phyloP scores from a whole-genome alignment of 2,113 vertebrate genomes.

The Protomyctophum bolini region DNA sequence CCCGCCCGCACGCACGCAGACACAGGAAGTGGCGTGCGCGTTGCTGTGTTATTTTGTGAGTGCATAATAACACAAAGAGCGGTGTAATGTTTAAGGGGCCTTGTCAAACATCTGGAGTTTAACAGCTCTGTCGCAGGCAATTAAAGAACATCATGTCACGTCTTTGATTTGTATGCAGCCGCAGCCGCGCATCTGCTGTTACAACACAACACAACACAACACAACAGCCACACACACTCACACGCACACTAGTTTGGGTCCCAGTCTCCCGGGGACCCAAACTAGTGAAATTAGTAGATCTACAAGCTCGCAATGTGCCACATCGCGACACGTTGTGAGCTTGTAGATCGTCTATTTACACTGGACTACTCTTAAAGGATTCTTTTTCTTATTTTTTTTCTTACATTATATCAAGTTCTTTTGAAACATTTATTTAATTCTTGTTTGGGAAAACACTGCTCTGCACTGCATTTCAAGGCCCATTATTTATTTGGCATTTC shows the following conservation, averaged over 20 bases:
- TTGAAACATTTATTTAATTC: too few species aligned
- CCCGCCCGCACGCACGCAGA: not conserved
- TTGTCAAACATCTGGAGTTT: conserved; percentile 96
- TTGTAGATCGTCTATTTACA: not conserved
- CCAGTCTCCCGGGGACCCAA: too few species aligned
- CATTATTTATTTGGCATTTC: too few species aligned
- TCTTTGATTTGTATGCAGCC: conserved; percentile 93
- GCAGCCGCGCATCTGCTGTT: conserved; percentile 61
- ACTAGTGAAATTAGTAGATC: too few species aligned
- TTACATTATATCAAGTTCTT: too few species aligned
- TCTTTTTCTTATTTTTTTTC: too few species aligned
- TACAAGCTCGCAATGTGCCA: too few species aligned
- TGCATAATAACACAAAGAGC: conserved; percentile 61
- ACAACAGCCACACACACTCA: conserved; percentile 7
- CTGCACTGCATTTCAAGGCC: too few species aligned
- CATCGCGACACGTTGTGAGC: too few species aligned
- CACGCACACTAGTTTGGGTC: not conserved
- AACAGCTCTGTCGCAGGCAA: conserved; percentile 96
- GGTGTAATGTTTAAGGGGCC: conserved; percentile 74
- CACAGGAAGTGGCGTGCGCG: conserved; percentile 29
- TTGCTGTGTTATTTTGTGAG: conserved; percentile 51
- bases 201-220: not conserved
- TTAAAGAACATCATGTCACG: conserved; percentile 95
- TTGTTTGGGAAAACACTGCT: too few species aligned
- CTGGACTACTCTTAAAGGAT: too few species aligned